phyloP scores from a whole-genome alignment of 1,140 invertebrate species.

The Pantala flavescens region DNA sequence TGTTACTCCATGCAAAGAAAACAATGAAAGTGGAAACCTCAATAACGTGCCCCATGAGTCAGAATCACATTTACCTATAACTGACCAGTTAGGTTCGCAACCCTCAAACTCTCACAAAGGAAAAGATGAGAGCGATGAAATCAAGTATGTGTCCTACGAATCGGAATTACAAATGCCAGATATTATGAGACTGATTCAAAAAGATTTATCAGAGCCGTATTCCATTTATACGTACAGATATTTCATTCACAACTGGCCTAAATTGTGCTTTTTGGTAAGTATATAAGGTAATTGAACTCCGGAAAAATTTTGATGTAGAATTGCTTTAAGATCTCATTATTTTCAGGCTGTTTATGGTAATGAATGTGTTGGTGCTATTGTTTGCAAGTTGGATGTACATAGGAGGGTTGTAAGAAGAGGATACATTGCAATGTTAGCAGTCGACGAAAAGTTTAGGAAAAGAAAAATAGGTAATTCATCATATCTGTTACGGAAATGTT shows the following conservation, averaged over 20 bases:
- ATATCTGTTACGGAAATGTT: not conserved
- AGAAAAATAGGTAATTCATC: slow-evolving; percentile 71
- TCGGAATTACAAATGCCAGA: slow-evolving; percentile 86
- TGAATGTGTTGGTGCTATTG: slow-evolving; percentile 91
- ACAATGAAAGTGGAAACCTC: slow-evolving; percentile 27
- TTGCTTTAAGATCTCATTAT: slow-evolving; percentile 19
- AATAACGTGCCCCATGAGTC: slow-evolving; percentile 71
- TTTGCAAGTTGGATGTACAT: slow-evolving; percentile 95
- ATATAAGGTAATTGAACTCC: not conserved
- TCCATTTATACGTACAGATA: slow-evolving; percentile 99
- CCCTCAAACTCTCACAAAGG: not conserved
- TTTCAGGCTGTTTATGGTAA: slow-evolving; percentile 64
- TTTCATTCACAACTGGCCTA: slow-evolving; percentile 99
- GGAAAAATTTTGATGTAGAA: not conserved
- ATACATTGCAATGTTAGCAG: slow-evolving; percentile 98
- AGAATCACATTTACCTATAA: slow-evolving; percentile 77
- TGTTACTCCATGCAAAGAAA: not conserved
- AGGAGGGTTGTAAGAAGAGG: slow-evolving; percentile 84
- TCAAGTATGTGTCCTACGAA: slow-evolving; percentile 68
- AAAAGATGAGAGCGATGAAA: slow-evolving; percentile 22
- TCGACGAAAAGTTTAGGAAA: slow-evolving; percentile 91
- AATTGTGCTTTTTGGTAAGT: slow-evolving; percentile 90
- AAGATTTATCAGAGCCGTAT: slow-evolving; percentile 98
- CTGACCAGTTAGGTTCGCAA: not conserved
- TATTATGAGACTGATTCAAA: slow-evolving; percentile 97